Base-by-base conservation (phyloP, 2,797 vertebrate genomes). In the Mus caroli region DNA sequence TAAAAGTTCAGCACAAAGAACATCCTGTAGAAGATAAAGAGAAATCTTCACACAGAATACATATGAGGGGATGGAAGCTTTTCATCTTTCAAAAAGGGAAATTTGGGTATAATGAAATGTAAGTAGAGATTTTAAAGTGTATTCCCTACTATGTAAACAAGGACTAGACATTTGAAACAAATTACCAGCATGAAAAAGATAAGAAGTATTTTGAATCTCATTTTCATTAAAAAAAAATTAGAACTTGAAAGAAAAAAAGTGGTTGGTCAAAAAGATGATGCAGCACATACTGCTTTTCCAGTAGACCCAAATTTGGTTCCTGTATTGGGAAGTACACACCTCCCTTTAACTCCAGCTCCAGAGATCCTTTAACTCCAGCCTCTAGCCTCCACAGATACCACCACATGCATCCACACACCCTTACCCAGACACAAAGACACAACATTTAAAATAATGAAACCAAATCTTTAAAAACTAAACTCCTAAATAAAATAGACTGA, bases 1-100 rank as follows among this genome's bases (percentile, higher is more conserved):
- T 76, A 93, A 96, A 91, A 83, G 76, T 60, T 91, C 24, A 96
- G 9, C n/a, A 94, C 62, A 91, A 93, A 85, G 43, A 93, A 79
- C 62, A 78, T 20, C 82, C 73, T 40, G 50, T 50, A 79, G 10
- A 94, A n/a, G 1, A 22, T 26, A 56, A 15, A 60, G 7, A 43
- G n/a, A 64, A 84, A 54, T 26, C 10, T 62, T 26, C 20, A 19
- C 26, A 62, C 17, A 20, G 96, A 92, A 94, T 80, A 92, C 93
- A 56, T n/a, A 40, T 67, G 77, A 94, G 26, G 22, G 28, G 71
- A 20, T 40, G 54, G 22, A 46, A 7, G n/a, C n/a, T n/a, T 76
- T 78, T 94, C 40, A 85, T 77, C 37, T 78, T 34, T 34, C 46
- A 78, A 75, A 93, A 91, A 13, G 40, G 3, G 34, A 92, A 82